Percentiles rank a stretch among this genome's conserved stretches.
These are phyloP conservation scores for Vidua chalybeata DNA, from an alignment of 2,113 vertebrate genomes.

Conservation along the genomic window DNA sequence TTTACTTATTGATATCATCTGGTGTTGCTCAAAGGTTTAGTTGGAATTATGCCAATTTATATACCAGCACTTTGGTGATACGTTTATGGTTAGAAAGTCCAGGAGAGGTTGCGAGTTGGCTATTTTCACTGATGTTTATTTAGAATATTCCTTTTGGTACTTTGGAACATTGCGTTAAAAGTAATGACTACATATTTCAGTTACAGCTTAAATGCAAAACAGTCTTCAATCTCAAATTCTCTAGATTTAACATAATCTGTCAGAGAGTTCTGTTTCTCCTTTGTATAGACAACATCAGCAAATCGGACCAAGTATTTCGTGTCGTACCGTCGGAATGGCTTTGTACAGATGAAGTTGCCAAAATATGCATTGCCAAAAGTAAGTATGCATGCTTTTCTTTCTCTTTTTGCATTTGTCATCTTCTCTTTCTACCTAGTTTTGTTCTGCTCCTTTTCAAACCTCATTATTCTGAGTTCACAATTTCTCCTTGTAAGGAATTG, in stretches of 20 bases:
- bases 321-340: slow-evolving; percentile 85
- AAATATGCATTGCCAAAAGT: slow-evolving; percentile 95
- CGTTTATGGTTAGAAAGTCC: not conserved
- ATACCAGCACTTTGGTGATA: not conserved
- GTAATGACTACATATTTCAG: not conserved
- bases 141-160: not conserved
- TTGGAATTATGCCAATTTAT: not conserved
- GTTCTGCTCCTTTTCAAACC: not conserved
- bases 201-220: not conserved
- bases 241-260: not conserved
- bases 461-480: not conserved
- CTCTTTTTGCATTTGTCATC: not conserved
- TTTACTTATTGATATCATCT: not conserved
- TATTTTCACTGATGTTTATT: not conserved
- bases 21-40: not conserved
- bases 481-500: not conserved
- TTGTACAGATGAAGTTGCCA: slow-evolving; percentile 92
- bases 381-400: not conserved
- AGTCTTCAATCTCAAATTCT: not conserved
- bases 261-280: not conserved
- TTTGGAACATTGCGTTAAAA: not conserved
- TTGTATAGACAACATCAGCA: slow-evolving; percentile 82
- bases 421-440: not conserved
- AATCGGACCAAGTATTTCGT: slow-evolving; percentile 91
- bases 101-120: not conserved